Percentiles rank a stretch among this genome's conserved stretches.
phyloP scores from a whole-genome alignment of 2,888 invertebrate species.

The Nemurella pictetii region DNA sequence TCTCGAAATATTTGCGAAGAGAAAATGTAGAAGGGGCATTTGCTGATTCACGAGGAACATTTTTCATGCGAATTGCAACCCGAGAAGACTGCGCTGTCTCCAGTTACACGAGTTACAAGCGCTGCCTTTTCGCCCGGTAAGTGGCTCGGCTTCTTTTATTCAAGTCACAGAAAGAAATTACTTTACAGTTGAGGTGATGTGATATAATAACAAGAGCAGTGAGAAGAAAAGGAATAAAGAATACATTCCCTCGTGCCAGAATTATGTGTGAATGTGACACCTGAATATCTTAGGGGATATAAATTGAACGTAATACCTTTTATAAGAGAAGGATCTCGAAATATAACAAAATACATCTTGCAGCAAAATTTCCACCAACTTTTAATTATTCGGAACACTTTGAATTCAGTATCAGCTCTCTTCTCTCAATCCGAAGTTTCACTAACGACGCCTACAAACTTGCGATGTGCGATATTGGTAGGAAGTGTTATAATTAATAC shows the following conservation, averaged over 20 bases:
- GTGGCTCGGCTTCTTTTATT: not conserved
- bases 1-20: not conserved
- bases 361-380: not conserved
- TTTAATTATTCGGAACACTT: not conserved
- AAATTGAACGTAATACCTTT: not conserved
- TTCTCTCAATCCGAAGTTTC: not conserved
- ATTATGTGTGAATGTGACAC: not conserved
- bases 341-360: not conserved
- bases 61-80: not conserved
- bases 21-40: not conserved
- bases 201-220: not conserved
- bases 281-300: not conserved
- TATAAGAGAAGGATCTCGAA: not conserved
- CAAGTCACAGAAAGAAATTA: not conserved
- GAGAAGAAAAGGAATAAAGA: not conserved
- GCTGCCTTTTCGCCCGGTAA: not conserved
- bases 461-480: not conserved
- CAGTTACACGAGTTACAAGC: not conserved
- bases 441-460: not conserved
- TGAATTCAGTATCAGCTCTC: not conserved
- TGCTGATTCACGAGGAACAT: not conserved
- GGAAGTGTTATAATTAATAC: not conserved
- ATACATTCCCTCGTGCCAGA: not conserved
- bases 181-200: not conserved
- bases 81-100: not conserved